A percentile compares a stretch with the other conserved stretches of the same genome.
phyloP scores from a whole-genome alignment of 2,113 vertebrate species.

The Octodon degus region DNA sequence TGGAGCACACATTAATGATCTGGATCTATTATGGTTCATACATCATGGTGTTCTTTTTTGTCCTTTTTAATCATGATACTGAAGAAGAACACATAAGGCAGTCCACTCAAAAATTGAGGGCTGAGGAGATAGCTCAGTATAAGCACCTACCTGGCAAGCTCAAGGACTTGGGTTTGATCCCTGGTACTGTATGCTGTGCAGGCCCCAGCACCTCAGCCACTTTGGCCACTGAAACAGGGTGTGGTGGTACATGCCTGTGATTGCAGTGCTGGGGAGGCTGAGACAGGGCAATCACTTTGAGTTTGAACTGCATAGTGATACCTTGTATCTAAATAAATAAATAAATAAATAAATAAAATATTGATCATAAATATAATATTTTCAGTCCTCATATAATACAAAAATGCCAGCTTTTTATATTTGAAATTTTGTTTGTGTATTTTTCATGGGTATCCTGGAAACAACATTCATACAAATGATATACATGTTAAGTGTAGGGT shows the following conservation, averaged over 20 bases:
- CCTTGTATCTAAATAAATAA: too few species aligned
- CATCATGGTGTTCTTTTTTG: background rate
- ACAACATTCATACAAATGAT: background rate
- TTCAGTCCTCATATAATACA: background rate
- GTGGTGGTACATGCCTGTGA: too few species aligned
- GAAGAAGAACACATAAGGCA: background rate
- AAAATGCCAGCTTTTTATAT: background rate
- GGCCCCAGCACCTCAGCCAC: too few species aligned
- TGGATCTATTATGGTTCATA: background rate
- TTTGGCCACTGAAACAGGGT: too few species aligned
- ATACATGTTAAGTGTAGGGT: background rate
- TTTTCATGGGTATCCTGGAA: background rate
- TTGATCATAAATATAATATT: background rate
- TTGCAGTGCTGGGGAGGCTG: too few species aligned
- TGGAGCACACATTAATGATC: background rate
- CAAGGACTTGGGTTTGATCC: too few species aligned
- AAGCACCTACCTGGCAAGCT: too few species aligned
- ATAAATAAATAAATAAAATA: background rate
- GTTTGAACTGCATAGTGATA: too few species aligned
- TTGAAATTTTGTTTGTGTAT: background rate
- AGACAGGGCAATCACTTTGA: too few species aligned
- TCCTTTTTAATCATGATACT: background rate
- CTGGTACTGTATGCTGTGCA: too few species aligned
- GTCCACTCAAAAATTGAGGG: background rate
- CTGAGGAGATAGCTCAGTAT: too few species aligned